Percentiles rank a stretch among this genome's conserved stretches.
Evolutionary conservation across 2,888 invertebrate species (phyloP).

Genomic region (Onchidella celtica): DNA sequence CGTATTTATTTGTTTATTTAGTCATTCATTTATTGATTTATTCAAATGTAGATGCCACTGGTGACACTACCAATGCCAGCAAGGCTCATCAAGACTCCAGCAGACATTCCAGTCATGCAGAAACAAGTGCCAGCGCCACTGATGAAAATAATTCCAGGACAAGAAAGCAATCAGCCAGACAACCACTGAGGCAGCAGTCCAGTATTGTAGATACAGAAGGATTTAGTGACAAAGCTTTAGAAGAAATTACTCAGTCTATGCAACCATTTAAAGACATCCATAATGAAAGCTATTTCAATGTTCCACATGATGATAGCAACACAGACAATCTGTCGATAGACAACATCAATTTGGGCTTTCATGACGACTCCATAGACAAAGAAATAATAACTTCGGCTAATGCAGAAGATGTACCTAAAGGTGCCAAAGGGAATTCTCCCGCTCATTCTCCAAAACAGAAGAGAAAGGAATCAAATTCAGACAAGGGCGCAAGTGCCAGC

Average conservation of each 20-base stretch:
- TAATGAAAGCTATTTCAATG: conserved; percentile 25
- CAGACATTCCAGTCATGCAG: background rate
- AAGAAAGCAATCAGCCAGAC: background rate
- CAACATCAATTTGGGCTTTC: background rate
- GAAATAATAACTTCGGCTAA: conserved; percentile 28
- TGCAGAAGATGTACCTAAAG: conserved; percentile 20
- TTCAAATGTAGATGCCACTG: background rate
- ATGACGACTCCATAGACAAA: conserved; percentile 25
- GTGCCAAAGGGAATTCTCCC: background rate
- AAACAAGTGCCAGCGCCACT: background rate
- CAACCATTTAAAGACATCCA: conserved; percentile 45
- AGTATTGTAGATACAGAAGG: conserved; percentile 34
- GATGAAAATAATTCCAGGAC: background rate
- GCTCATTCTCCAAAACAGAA: conserved; percentile 8
- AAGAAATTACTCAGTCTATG: conserved; percentile 46
- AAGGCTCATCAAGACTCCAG: background rate
- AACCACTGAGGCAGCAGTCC: conserved; percentile 22
- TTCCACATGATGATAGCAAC: background rate
- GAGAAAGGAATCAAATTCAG: conserved; percentile 15
- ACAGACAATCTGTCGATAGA: background rate
- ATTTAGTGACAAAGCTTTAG: conserved; percentile 29
- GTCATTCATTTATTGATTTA: too few relatives aligned
- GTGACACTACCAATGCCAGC: background rate
- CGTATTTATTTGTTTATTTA: too few relatives aligned
- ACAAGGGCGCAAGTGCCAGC: background rate